Evolutionary conservation across 1,140 invertebrate genomes (phyloP).

Genomic region (Drosophila nebulosa): DNA sequence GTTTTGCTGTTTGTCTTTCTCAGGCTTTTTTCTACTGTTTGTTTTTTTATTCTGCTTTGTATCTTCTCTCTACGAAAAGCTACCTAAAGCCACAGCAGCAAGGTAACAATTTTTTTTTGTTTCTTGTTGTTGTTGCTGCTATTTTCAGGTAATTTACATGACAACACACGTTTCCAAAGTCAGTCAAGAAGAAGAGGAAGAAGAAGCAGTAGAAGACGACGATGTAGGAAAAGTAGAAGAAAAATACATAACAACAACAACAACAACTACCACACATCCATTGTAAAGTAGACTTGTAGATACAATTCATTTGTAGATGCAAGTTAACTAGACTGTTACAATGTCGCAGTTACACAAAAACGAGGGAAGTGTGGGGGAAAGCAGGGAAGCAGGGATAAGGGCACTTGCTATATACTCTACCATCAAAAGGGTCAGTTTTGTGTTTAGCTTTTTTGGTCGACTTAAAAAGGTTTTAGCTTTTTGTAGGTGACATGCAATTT

Average conservation of each 20-base stretch:
- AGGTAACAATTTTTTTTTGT: neutral
- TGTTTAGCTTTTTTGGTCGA: too few species aligned
- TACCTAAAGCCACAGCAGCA: conserved; percentile 45
- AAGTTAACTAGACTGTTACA: conserved; percentile 77
- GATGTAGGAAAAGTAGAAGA: neutral
- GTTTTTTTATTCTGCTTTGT: conserved; percentile 38
- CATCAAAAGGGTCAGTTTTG: neutral
- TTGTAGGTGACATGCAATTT: too few species aligned
- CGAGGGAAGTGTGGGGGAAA: neutral
- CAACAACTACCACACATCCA: neutral
- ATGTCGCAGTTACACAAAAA: conserved; percentile 35
- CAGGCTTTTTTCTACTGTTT: conserved; percentile 9
- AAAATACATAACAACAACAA: neutral
- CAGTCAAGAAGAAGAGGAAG: conserved; percentile 47
- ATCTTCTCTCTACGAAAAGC: conserved; percentile 36
- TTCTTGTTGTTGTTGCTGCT: conserved; percentile 5
- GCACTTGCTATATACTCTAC: conserved; percentile 45
- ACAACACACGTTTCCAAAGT: conserved; percentile 78
- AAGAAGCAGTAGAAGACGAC: conserved; percentile 16
- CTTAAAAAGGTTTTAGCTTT: too few species aligned
- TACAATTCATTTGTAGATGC: conserved; percentile 67
- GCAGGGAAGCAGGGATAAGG: neutral
- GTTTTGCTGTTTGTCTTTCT: neutral
- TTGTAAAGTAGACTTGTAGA: conserved; percentile 62
- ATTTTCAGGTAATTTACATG: conserved; percentile 75